phyloP scores from a whole-genome alignment of 2,888 invertebrate genomes.

The Ophion costatus region DNA sequence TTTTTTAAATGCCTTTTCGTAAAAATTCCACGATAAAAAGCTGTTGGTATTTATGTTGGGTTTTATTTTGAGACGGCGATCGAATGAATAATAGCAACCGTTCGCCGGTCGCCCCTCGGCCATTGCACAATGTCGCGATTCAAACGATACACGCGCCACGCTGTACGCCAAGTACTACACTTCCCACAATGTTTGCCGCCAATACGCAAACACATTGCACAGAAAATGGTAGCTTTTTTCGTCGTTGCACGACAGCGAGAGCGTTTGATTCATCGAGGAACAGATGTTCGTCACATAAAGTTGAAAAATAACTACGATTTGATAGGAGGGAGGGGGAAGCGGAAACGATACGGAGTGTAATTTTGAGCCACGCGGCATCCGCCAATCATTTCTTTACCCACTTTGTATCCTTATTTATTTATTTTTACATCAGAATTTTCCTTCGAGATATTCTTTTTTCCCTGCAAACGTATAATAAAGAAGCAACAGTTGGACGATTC shows the following conservation, averaged over 20 bases:
- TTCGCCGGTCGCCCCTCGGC: neutral
- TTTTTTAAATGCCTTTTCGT: neutral
- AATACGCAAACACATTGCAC: too few relatives aligned
- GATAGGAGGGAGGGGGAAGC: neutral
- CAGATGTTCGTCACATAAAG: neutral
- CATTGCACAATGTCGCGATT: neutral
- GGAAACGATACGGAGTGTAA: neutral
- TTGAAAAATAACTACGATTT: neutral
- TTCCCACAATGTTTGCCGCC: neutral
- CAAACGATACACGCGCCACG: neutral
- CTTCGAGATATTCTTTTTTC: neutral
- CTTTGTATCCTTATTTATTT: neutral
- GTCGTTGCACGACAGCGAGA: neutral
- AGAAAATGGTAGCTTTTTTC: neutral
- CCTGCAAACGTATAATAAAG: neutral
- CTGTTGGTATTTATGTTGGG: neutral
- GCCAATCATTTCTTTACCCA: neutral
- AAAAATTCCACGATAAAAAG: neutral
- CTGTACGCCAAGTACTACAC: neutral
- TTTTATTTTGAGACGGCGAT: neutral
- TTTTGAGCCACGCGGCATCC: conserved; percentile 1
- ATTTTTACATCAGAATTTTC: neutral
- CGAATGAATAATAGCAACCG: neutral
- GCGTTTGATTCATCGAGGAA: neutral
- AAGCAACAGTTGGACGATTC: neutral